Conservation (phyloP, 2,113 vertebrate species). For the Axis porcinus region DNA sequence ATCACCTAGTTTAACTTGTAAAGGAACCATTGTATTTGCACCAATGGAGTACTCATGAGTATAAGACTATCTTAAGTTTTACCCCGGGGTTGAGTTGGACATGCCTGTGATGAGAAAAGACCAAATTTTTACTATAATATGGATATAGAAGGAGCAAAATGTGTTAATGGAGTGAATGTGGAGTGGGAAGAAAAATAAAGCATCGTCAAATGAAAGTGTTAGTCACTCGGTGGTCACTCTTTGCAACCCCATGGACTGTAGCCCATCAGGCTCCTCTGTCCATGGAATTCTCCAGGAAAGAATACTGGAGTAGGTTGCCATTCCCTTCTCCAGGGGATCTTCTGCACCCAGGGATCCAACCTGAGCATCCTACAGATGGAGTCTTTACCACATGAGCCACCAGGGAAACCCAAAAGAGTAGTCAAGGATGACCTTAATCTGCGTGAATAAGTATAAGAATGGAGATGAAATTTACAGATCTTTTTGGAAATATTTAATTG, state of each 20-base stretch:
- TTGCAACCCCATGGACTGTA: not conserved
- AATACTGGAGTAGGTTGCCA: not conserved
- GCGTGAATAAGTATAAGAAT: not conserved
- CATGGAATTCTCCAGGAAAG: not conserved
- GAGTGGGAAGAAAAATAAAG: not conserved
- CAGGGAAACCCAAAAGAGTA: not conserved
- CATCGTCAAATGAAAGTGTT: not conserved
- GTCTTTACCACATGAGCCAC: not conserved
- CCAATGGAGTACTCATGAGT: not conserved
- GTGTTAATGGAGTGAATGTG: not conserved
- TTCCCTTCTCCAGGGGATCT: not conserved
- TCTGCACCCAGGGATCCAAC: accelerated
- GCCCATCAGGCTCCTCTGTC: not conserved
- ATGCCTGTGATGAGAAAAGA: not conserved
- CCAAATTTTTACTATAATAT: not conserved
- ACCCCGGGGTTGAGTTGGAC: not conserved
- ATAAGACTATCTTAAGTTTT: not conserved
- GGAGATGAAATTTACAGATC: not conserved
- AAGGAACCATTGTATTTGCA: not conserved
- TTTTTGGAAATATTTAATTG: not conserved
- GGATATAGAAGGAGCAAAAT: not conserved
- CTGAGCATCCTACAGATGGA: not conserved
- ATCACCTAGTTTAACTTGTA: not conserved
- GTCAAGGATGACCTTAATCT: not conserved
- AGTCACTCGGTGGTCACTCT: not conserved